Evolutionary conservation across 2,797 vertebrate species (phyloP).

Genomic region (Mus spretus): DNA sequence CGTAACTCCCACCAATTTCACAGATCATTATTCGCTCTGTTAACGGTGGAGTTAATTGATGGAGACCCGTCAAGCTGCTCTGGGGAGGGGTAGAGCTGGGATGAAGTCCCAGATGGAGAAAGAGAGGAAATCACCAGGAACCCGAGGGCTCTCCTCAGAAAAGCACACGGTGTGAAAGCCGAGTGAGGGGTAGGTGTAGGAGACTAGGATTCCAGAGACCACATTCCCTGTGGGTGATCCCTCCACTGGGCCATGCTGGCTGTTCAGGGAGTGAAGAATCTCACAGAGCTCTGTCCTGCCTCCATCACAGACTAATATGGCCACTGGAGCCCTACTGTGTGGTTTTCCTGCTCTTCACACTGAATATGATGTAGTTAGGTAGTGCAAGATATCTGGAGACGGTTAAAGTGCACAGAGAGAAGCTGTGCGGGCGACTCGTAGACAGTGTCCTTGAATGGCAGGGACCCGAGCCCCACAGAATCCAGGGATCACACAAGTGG

Average conservation of each 20-base stretch:
- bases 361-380: too few species aligned
- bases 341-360: neutral
- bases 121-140: slow-evolving; percentile 23
- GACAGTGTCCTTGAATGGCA: neutral
- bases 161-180: neutral
- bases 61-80: slow-evolving; percentile 69
- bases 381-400: too few species aligned
- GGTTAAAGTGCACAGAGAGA: neutral
- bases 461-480: neutral
- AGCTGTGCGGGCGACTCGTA: fast-evolving
- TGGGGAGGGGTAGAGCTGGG: slow-evolving; percentile 70
- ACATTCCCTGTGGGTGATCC: neutral
- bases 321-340: neutral
- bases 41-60: slow-evolving; percentile 83
- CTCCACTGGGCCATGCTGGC: too few species aligned
- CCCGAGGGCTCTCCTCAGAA: neutral
- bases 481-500: too few species aligned
- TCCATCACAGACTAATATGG: neutral
- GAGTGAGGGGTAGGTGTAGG: fast-evolving
- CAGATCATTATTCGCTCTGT: slow-evolving; percentile 83
- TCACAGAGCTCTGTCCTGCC: neutral
- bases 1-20: slow-evolving; percentile 84
- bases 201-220: fast-evolving
- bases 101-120: slow-evolving; percentile 68
- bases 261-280: neutral